Base-by-base conservation (phyloP, 2,888 invertebrate species). In the Pseudoips prasinana region DNA sequence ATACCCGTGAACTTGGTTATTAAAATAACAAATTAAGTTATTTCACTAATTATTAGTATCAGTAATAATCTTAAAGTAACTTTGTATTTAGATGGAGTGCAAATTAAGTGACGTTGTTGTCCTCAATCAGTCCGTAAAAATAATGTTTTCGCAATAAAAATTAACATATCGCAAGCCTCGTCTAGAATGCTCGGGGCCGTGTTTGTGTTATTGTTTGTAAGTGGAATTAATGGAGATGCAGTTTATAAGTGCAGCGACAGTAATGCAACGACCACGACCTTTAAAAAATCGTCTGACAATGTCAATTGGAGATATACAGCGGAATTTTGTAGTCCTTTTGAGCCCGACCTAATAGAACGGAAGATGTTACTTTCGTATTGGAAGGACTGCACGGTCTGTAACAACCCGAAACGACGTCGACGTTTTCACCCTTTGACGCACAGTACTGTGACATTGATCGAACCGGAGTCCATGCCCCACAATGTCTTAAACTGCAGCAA, bases 261-360 rank as follows among this genome's bases (percentile, higher is more conserved):
- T 6, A 42, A 24, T 2, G 31, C 44, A 4, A 26, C 22, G 7
- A 11, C 31, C 3, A 43, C 62, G 33, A 54, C 56, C 5, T 59
- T 78, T 14, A 46, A 36, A 18, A 64, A 64, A 0, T 51, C 64
- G 0, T 8, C 22, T 1, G 69, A 68, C 24, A 54, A 56, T 0
- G 57, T 72, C 0, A 24, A 11, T 2, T 80, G 74, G n/a, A 63
- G 81, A 3, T 82, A 80, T 42, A 54, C 39, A 2, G 54, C 70
- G 2, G 57, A 71, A 27, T 65, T 70, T 46, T 83, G 83, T 39
- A 63, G 63, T 0, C 8, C 33, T 1, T 47, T 44, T 1, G 43
- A 52, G 6, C 44, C 43, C 1, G 42, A 46, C 1, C 34, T 47
- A 5, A 58, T 45, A 0, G 8, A 22, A 1, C 80, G 80, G 79